Conservation (phyloP, 37 sponge, comb jelly and placozoan species). For the Crambe crambe region DNA sequence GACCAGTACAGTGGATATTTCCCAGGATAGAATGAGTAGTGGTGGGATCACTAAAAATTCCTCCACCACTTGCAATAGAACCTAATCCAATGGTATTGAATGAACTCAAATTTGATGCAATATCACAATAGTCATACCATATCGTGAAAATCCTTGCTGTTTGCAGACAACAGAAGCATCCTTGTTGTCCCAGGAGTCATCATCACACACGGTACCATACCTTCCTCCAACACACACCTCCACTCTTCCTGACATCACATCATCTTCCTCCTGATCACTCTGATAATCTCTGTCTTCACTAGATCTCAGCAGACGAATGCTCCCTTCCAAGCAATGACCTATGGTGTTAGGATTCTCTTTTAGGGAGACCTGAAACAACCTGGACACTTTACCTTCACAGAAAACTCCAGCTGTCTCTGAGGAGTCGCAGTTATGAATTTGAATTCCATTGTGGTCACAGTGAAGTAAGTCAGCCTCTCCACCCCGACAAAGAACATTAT, state of each 20-base stretch:
- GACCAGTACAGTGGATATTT: neutral
- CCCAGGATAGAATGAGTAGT: neutral
- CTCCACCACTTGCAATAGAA: neutral
- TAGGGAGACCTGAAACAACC: too few species aligned
- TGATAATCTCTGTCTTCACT: neutral
- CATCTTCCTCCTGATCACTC: neutral
- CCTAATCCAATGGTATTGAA: neutral
- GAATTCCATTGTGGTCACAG: constrained; percentile 1
- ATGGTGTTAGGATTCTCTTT: neutral
- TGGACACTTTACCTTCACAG: constrained; percentile 27
- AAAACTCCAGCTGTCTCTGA: neutral
- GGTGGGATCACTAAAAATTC: neutral
- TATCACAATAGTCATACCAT: neutral
- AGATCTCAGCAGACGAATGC: constrained; percentile 9
- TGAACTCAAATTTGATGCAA: neutral
- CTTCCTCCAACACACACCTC: constrained; percentile 17
- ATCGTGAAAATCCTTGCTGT: constrained; percentile 36
- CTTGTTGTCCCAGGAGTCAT: constrained; percentile 23
- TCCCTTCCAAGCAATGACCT: constrained; percentile 17
- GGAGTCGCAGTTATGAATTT: neutral
- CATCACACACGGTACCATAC: constrained; percentile 24
- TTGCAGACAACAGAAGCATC: constrained; percentile 47
- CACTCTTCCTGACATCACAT: neutral
- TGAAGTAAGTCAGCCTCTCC: neutral
- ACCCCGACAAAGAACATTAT: neutral